These are phyloP conservation scores for Sympetrum striolatum DNA, from an alignment of 2,888 invertebrate species.

Conservation along the genomic window DNA sequence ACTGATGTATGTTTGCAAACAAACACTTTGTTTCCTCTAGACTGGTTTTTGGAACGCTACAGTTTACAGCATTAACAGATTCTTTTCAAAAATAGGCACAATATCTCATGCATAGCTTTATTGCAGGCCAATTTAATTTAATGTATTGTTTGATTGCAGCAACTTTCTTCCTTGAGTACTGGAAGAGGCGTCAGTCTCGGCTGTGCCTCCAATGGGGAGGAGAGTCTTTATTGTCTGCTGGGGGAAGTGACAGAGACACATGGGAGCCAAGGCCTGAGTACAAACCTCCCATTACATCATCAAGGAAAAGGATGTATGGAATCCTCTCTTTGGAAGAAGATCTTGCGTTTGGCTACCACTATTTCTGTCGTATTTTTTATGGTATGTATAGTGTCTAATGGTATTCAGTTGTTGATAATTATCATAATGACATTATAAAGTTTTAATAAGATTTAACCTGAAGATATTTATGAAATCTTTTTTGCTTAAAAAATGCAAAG, in stretches of 20 bases:
- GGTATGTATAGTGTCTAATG: slow-evolving; percentile 65
- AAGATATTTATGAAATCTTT: no score
- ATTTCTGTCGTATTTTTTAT: slow-evolving; percentile 89
- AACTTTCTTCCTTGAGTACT: slow-evolving; percentile 89
- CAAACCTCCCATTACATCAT: slow-evolving; percentile 74
- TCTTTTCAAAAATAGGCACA: no score
- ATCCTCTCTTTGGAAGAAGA: slow-evolving; percentile 78
- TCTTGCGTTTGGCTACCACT: slow-evolving; percentile 75
- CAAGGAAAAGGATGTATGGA: slow-evolving; percentile 93
- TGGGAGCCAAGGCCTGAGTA: slow-evolving; percentile 93
- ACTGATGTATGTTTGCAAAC: no score
- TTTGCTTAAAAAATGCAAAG: no score
- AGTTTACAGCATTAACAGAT: no score
- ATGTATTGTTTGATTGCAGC: slow-evolving; percentile 64
- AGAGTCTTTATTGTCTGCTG: slow-evolving; percentile 66
- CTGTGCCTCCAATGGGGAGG: slow-evolving; percentile 98
- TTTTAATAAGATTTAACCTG: no score
- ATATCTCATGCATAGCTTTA: no score
- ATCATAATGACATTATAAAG: no score
- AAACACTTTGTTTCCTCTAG: no score
- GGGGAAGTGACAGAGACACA: slow-evolving; percentile 72
- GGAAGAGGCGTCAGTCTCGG: slow-evolving; percentile 93
- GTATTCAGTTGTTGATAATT: no score
- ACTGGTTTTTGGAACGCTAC: no score
- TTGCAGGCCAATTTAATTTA: no score